Percentiles rank a stretch among this genome's conserved stretches.
phyloP scores from a whole-genome alignment of 2,888 invertebrate genomes.

The Brachynemurus nebulosus region DNA sequence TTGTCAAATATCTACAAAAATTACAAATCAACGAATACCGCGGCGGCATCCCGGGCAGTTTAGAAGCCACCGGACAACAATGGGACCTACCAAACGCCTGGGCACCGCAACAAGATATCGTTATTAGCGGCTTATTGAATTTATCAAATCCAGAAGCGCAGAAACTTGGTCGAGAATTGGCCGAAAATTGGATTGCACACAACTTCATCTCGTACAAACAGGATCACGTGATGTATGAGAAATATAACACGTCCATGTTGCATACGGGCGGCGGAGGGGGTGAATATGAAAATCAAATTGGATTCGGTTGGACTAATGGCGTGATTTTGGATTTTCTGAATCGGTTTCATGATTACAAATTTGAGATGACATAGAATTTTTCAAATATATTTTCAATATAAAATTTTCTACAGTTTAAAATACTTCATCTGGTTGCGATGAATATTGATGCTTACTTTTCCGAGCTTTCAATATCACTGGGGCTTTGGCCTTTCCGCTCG shows the following conservation, averaged over 20 bases:
- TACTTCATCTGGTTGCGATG: slow-evolving; percentile 8
- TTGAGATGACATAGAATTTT: neutral
- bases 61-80: slow-evolving; percentile 51
- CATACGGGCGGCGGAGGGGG: slow-evolving; percentile 63
- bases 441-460: slow-evolving; percentile 4
- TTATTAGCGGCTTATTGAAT: slow-evolving; percentile 51
- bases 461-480: slow-evolving; percentile 6
- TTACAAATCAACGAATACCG: slow-evolving; percentile 36
- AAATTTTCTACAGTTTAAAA: slow-evolving; percentile 1
- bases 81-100: slow-evolving; percentile 79
- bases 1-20: slow-evolving; percentile 40
- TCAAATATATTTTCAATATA: neutral
- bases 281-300: slow-evolving; percentile 60
- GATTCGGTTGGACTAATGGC: slow-evolving; percentile 74
- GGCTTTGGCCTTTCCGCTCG: neutral
- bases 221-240: slow-evolving; percentile 56
- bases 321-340: slow-evolving; percentile 61
- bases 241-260: slow-evolving; percentile 47
- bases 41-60: slow-evolving; percentile 57
- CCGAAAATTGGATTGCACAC: slow-evolving; percentile 53
- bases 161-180: slow-evolving; percentile 45
- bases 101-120: slow-evolving; percentile 67
- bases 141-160: slow-evolving; percentile 40
- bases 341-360: slow-evolving; percentile 8
- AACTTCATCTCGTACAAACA: slow-evolving; percentile 50